Conservation (phyloP, 2,797 vertebrate species). For the Hyperoplus immaculatus region DNA sequence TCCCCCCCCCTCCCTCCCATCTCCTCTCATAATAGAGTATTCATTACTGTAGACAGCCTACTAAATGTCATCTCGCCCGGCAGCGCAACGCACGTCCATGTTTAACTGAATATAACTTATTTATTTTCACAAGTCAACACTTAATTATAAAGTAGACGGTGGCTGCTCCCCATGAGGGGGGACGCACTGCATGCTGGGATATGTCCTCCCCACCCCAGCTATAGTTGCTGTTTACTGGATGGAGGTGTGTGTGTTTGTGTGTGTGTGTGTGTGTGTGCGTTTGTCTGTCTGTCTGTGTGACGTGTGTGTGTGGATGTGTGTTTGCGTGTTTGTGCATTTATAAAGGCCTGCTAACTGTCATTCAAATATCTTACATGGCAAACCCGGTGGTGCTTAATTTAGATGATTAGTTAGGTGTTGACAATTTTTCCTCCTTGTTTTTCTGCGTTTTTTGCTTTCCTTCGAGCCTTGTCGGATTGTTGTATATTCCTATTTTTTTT, state of each 20-base stretch:
- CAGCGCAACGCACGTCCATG: constrained; percentile 45
- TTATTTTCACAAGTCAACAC: constrained; percentile 78
- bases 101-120: constrained; percentile 78
- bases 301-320: constrained; percentile 5
- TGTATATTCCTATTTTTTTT: background rate
- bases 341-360: constrained; percentile 3
- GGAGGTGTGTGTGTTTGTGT: constrained; percentile 1
- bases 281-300: background rate
- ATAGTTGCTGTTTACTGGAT: background rate
- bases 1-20: background rate
- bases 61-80: constrained; percentile 77
- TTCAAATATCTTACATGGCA: constrained; percentile 24
- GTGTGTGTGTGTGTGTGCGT: constrained; percentile 13
- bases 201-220: constrained; percentile 26
- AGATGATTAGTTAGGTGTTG: background rate
- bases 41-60: constrained; percentile 69
- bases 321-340: background rate
- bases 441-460: background rate
- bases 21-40: constrained; percentile 53
- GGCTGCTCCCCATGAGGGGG: constrained; percentile 65
- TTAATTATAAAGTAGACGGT: constrained; percentile 80
- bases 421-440: background rate
- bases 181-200: constrained; percentile 67
- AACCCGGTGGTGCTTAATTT: background rate
- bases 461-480: background rate